Conservation (phyloP, 2,113 vertebrate genomes). For the Poecilia latipinna region DNA sequence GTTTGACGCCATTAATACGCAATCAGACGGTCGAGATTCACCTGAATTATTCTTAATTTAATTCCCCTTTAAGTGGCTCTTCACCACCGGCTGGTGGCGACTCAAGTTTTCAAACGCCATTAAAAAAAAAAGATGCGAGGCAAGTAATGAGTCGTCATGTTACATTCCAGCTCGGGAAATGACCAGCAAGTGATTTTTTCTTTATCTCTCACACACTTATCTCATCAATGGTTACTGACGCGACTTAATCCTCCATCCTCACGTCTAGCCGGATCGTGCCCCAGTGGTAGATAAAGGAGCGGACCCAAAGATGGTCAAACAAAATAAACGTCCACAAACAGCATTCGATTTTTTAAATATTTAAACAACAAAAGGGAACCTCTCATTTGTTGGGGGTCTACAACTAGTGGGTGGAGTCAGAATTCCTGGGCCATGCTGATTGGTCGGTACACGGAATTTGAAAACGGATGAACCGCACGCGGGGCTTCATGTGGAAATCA, state of each 20-base stretch:
- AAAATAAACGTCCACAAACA: conserved; percentile 56
- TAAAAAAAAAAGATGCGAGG: not conserved
- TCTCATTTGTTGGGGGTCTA: conserved; percentile 32
- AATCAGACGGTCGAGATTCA: conserved; percentile 6
- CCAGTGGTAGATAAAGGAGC: not conserved
- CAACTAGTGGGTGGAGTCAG: conserved; percentile 63
- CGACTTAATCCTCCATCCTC: not conserved
- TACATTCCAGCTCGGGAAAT: not conserved
- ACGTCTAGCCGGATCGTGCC: not conserved
- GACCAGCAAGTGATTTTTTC: not conserved
- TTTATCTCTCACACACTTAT: not conserved
- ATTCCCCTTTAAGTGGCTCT: not conserved
- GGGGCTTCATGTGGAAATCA: conserved; percentile 82
- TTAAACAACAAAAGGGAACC: conserved; percentile 37
- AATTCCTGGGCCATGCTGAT: conserved; percentile 63
- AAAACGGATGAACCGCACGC: conserved; percentile 78
- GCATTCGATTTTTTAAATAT: conserved; percentile 72
- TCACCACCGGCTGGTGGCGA: not conserved
- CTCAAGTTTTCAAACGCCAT: not conserved
- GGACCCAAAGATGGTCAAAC: conserved; percentile 25
- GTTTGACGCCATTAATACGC: conserved; percentile 32
- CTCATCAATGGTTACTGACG: not conserved
- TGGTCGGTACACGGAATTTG: conserved; percentile 79
- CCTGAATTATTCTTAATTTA: conserved; percentile 4
- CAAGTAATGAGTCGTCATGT: not conserved